Percentiles rank a stretch among this genome's conserved stretches.
These are phyloP conservation scores for Coelopa pilipes DNA, from an alignment of 2,888 invertebrate genomes.

Conservation along the genomic window DNA sequence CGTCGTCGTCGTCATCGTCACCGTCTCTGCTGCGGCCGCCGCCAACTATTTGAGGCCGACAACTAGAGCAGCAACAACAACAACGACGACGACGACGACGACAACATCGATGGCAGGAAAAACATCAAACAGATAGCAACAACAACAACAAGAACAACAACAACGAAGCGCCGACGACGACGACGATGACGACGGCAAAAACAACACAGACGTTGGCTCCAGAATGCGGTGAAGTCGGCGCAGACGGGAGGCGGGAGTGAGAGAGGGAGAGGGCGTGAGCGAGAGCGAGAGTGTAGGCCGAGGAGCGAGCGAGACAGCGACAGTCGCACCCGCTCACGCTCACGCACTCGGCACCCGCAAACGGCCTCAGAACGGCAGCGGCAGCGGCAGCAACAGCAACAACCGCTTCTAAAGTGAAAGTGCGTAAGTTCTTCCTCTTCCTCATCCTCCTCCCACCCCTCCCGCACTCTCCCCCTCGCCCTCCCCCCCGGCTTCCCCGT, in stretches of 20 bases:
- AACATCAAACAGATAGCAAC: slow-evolving; percentile 2
- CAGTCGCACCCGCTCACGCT: neutral
- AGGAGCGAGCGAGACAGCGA: neutral
- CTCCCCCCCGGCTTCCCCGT: neutral
- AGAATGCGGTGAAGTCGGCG: neutral
- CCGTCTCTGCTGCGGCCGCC: no score
- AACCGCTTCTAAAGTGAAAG: slow-evolving; percentile 22
- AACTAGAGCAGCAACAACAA: slow-evolving; percentile 5
- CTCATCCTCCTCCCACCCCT: neutral
- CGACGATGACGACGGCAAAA: neutral
- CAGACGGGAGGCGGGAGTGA: no score
- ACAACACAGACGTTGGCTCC: slow-evolving; percentile 2
- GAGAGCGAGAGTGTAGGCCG: neutral
- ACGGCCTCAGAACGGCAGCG: neutral
- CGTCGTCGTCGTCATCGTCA: no score
- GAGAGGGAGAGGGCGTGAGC: neutral
- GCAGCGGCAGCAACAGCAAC: slow-evolving; percentile 1
- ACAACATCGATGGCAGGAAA: neutral
- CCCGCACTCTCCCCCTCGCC: neutral
- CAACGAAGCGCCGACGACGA: neutral
- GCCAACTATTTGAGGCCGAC: neutral
- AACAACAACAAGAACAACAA: neutral
- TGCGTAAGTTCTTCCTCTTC: slow-evolving; percentile 23
- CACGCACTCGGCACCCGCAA: neutral
- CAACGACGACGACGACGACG: neutral